Evolutionary conservation across 2,888 invertebrate genomes (phyloP).

Genomic region (Phrixothrix hirtus): DNA sequence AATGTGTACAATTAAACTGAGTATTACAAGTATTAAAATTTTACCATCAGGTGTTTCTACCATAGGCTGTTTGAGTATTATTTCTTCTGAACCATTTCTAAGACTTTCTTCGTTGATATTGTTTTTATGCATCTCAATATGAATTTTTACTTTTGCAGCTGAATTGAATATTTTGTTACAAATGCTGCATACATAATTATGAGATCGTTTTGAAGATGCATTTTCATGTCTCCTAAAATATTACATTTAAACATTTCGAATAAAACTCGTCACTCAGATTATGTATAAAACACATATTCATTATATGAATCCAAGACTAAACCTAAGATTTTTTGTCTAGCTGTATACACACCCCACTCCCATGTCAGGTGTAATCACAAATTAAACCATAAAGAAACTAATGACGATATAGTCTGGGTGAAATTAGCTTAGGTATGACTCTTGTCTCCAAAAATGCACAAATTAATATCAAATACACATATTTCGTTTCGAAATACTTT

Average conservation of each 20-base stretch:
- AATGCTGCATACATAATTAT: conserved; percentile 38
- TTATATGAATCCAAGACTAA: too few relatives aligned
- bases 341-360: too few relatives aligned
- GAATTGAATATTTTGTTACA: conserved; percentile 38
- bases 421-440: too few relatives aligned
- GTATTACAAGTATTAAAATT: neutral
- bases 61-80: conserved; percentile 37
- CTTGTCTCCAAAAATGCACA: too few relatives aligned
- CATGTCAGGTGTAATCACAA: too few relatives aligned
- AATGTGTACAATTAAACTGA: conserved; percentile 8
- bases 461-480: too few relatives aligned
- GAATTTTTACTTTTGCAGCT: conserved; percentile 28
- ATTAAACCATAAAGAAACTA: too few relatives aligned
- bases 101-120: conserved; percentile 1
- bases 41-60: conserved; percentile 37
- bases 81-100: conserved; percentile 7
- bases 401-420: too few relatives aligned
- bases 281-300: too few relatives aligned
- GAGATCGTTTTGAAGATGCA: conserved; percentile 11
- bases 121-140: conserved; percentile 36
- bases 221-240: conserved; percentile 12
- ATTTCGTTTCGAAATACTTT: too few relatives aligned
- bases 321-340: too few relatives aligned
- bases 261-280: too few relatives aligned
- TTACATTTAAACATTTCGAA: conserved; percentile 1